Conservation (phyloP, 2,113 vertebrate species). For the Romanogobio albipinnatus region DNA sequence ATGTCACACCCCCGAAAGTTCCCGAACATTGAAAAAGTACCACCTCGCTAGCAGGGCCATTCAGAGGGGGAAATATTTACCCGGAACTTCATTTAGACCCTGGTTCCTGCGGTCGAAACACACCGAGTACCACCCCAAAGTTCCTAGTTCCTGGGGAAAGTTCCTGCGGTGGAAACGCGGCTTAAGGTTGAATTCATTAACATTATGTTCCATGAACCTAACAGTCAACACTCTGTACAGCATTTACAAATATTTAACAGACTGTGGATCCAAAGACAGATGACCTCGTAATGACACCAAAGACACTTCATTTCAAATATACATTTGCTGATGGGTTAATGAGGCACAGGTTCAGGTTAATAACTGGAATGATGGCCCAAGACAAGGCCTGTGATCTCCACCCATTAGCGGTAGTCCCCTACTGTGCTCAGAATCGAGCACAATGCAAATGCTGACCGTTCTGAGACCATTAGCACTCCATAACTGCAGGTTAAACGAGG, state of each 20-base stretch:
- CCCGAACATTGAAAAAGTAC: no score
- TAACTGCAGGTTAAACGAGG: background rate
- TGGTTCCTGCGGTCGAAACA: no score
- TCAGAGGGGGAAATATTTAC: no score
- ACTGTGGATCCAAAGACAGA: background rate
- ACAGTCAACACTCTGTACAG: no score
- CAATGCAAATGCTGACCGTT: background rate
- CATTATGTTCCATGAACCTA: background rate
- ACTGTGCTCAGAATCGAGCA: background rate
- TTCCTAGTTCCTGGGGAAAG: no score
- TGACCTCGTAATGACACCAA: background rate
- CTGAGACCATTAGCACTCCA: slow-evolving; percentile 15
- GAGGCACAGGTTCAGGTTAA: slow-evolving; percentile 25
- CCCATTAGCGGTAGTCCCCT: slow-evolving; percentile 35
- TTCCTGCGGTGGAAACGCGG: no score
- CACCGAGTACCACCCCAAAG: no score
- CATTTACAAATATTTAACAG: background rate
- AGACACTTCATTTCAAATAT: slow-evolving; percentile 2
- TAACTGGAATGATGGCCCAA: slow-evolving; percentile 29
- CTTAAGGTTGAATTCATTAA: background rate
- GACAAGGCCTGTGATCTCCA: slow-evolving; percentile 32
- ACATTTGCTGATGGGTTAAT: slow-evolving; percentile 26
- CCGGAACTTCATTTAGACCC: no score
- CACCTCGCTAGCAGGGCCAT: no score
- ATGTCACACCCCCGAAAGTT: no score